A percentile compares a stretch with the other conserved stretches of the same genome.
Evolutionary conservation across 1,140 invertebrate species (phyloP).

Genomic region (Bombus difficillimus): DNA sequence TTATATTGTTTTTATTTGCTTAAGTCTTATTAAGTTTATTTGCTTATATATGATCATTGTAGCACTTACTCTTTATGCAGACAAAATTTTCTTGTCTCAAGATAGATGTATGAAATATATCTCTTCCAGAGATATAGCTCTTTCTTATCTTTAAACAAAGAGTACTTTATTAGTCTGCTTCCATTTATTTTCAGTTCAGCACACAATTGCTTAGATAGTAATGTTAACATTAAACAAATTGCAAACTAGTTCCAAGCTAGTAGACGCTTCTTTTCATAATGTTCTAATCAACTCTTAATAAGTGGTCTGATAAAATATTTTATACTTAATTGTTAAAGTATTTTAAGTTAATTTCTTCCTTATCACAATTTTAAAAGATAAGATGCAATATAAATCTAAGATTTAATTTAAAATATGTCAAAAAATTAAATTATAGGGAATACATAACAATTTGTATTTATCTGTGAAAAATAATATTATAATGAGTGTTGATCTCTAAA

Average conservation of each 20-base stretch:
- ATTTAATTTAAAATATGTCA: not conserved
- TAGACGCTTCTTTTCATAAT: not conserved
- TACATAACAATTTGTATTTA: not conserved
- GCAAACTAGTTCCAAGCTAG: not conserved
- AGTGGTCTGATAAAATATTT: not conserved
- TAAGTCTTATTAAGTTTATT: too few relatives aligned
- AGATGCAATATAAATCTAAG: not conserved
- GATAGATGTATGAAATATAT: not conserved
- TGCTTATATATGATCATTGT: not conserved
- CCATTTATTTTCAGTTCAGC: not conserved
- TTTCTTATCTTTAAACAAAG: slow-evolving; percentile 34
- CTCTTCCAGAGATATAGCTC: not conserved
- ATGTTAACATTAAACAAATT: not conserved
- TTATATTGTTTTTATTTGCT: not conserved
- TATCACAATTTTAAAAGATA: not conserved
- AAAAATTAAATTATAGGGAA: not conserved
- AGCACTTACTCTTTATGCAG: not conserved
- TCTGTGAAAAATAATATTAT: not conserved
- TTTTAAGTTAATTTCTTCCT: not conserved
- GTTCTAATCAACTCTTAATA: not conserved
- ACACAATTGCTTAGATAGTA: not conserved
- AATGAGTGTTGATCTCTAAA: not conserved
- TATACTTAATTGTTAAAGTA: not conserved
- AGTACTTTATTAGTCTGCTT: not conserved
- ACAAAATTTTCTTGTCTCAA: not conserved